Percentiles rank a stretch among this genome's conserved stretches.
These are phyloP conservation scores for Temnothorax curvispinosus DNA, from an alignment of 1,140 invertebrate species.

Conservation along the genomic window DNA sequence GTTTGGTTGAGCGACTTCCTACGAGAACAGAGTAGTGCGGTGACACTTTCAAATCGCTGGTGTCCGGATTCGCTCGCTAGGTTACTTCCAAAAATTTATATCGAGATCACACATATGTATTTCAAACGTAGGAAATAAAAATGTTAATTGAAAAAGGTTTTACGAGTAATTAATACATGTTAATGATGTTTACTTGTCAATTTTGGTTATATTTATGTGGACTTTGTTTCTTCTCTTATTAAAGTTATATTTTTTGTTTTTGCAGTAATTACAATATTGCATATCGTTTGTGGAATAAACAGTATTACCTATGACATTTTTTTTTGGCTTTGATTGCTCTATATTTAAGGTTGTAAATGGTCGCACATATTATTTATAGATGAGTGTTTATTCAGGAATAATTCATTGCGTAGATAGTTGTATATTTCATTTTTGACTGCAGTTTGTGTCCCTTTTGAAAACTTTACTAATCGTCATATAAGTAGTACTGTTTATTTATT, in stretches of 20 bases:
- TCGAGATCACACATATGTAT: not conserved
- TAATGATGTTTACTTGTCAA: not conserved
- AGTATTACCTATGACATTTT: no score
- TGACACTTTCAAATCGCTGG: not conserved
- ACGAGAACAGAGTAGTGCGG: constrained; percentile 38
- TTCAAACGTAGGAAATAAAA: not conserved
- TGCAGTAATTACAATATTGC: not conserved
- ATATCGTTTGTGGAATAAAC: no score
- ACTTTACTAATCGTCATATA: no score
- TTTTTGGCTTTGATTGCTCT: no score
- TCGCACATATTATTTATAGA: no score
- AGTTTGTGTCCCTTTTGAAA: no score
- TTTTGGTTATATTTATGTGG: not conserved
- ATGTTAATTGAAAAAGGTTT: not conserved
- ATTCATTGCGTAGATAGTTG: no score
- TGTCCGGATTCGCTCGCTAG: not conserved
- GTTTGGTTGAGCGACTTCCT: constrained; percentile 51
- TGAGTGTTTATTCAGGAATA: no score
- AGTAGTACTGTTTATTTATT: no score
- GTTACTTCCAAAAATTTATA: not conserved
- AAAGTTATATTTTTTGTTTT: not conserved
- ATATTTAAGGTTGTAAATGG: no score
- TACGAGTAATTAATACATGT: not conserved
- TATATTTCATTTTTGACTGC: no score
- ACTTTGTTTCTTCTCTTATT: not conserved